Base-by-base conservation (phyloP, 2,797 vertebrate species). In the Lagodon rhomboides region DNA sequence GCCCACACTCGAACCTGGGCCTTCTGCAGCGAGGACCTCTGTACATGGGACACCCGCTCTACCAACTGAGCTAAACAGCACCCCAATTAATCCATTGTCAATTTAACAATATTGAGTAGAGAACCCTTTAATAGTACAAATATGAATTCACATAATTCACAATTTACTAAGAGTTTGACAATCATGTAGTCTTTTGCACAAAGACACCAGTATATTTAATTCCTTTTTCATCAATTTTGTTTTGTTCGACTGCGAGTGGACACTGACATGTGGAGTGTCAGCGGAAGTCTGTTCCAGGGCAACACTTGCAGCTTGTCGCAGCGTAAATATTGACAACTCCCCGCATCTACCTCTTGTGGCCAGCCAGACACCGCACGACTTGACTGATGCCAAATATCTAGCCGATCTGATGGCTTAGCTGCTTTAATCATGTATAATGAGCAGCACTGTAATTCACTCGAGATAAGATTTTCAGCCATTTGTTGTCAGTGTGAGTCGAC, bases 401-500 rank as follows among this genome's bases (percentile, higher is more conserved):
- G 25, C 20, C 56, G 47, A 67, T 77, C 46, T 67, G 56, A 58
- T 38, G 44, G 49, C 43, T 64, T 41, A 18, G 30, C 54, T 68
- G 50, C 58, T 75, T 18, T 67, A 67, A 75, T 75, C 9, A 30
- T 54, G 23, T 73, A 67, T 17, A 53, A 47, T 50, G 34, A 70
- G 27, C 4, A 2, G 15, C 46, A 30, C 54, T 65, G 51, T 72
- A 46, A 77, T 62, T 61, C 23, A 46, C 18, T 73, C 34, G 5
- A 8, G 25, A 78, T 46, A 38, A 46, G 30, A 68, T 60, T 34
- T 41, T 68, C 41, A 73, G 50, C 17, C 59, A 71, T 68, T 82
- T 75, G 38, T 69, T 51, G 62, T 66, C 49, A 34, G 68, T 47
- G 46, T 64, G 27, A 61, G 73, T 55, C 68, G 75, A 61, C 43